phyloP scores from a whole-genome alignment of 2,888 invertebrate genomes.

The Enchytraeus crypticus region DNA sequence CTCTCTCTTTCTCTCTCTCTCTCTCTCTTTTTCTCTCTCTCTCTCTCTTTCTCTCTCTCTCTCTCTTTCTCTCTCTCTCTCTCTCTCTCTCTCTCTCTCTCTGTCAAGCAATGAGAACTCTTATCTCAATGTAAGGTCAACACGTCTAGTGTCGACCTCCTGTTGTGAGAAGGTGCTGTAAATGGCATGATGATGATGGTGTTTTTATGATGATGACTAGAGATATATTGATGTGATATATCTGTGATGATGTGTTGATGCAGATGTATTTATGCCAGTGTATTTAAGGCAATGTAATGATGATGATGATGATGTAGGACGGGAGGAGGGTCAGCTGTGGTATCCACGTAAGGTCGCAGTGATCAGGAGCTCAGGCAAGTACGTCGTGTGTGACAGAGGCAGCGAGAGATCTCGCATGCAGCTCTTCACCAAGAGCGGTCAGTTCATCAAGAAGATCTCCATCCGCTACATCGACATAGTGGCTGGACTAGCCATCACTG shows the following conservation, averaged over 20 bases:
- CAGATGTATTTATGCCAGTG: too few species aligned
- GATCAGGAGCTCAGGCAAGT: conserved; percentile 44
- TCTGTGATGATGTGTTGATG: too few species aligned
- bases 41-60: neutral
- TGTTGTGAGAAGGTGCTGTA: too few species aligned
- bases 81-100: neutral
- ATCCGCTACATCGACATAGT: conserved; percentile 57
- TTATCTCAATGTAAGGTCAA: too few species aligned
- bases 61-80: neutral
- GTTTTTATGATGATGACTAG: too few species aligned
- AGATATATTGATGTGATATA: too few species aligned
- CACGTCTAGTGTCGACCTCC: too few species aligned
- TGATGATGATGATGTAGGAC: too few species aligned
- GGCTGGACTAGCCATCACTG: conserved; percentile 85
- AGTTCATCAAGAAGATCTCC: conserved; percentile 89
- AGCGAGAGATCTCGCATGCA: conserved; percentile 95
- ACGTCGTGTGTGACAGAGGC: conserved; percentile 91
- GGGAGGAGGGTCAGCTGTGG: conserved; percentile 90
- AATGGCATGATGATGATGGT: too few species aligned
- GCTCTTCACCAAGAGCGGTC: conserved; percentile 88
- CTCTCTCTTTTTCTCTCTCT: neutral
- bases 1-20: too few species aligned
- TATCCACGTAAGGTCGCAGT: conserved; percentile 87
- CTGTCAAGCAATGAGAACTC: too few species aligned
- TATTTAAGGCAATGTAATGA: too few species aligned